phyloP scores from a whole-genome alignment of 1,140 invertebrate species.

The roundworm (Caenorhabditis elegans) region DNA sequence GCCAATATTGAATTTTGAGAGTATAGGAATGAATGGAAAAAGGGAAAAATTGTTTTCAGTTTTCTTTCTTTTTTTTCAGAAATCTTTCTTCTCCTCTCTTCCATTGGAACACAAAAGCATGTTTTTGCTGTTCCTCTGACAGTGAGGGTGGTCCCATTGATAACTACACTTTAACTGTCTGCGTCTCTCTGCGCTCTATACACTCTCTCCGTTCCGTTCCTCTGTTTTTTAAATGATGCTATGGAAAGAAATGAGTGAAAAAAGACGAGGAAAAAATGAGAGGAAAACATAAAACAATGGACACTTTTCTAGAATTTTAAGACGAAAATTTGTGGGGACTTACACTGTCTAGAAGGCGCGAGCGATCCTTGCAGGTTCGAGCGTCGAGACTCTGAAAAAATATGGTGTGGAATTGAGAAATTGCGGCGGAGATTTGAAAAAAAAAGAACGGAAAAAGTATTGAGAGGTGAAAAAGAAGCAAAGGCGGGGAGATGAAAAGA shows the following conservation, averaged over 20 bases:
- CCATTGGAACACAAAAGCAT: conserved; percentile 10
- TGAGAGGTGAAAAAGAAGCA: neutral
- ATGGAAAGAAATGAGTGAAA: neutral
- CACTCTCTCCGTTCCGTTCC: neutral
- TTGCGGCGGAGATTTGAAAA: neutral
- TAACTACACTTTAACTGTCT: neutral
- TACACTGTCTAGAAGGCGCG: conserved; percentile 23
- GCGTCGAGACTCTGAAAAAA: conserved; percentile 30
- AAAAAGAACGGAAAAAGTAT: neutral
- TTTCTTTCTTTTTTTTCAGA: neutral
- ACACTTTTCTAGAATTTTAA: neutral
- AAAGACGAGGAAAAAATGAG: neutral
- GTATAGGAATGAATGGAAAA: neutral
- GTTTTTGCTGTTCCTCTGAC: no score
- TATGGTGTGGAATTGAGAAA: neutral
- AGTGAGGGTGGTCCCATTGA: neutral
- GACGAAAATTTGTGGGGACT: neutral
- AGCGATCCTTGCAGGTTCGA: conserved; percentile 17
- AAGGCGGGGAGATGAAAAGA: neutral
- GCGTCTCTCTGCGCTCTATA: neutral
- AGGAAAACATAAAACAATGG: neutral
- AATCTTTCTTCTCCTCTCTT: no score
- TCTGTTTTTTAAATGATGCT: neutral
- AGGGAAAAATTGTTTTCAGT: neutral
- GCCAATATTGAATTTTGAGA: neutral